Conservation (phyloP, 2,797 vertebrate species). For the Gymnoscopelus braueri region DNA sequence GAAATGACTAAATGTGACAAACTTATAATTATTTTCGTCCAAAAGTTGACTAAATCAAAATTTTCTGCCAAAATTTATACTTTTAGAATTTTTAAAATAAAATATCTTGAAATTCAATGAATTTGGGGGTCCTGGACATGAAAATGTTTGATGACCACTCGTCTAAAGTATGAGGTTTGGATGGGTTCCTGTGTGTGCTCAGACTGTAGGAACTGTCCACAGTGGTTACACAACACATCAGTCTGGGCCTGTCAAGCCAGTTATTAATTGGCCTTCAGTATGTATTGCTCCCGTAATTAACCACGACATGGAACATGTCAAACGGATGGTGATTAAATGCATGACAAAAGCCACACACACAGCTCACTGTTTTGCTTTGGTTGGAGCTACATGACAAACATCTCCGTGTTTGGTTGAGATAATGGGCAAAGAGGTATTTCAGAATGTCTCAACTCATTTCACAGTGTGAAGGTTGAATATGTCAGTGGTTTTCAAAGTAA, state of each 20-base stretch:
- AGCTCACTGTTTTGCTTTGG: conserved; percentile 43
- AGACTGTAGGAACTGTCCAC: conserved; percentile 82
- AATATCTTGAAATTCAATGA: background rate
- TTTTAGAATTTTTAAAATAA: too few species aligned
- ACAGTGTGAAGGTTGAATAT: background rate
- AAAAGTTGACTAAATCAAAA: too few species aligned
- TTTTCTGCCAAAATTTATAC: too few species aligned
- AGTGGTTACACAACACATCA: conserved; percentile 87
- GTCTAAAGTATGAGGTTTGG: conserved; percentile 1
- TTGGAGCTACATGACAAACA: conserved; percentile 17
- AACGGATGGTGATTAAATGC: conserved; percentile 87
- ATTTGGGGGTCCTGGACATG: too few species aligned
- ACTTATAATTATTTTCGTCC: too few species aligned
- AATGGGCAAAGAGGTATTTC: background rate
- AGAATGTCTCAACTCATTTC: background rate
- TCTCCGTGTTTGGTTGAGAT: conserved; percentile 5
- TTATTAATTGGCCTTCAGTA: conserved; percentile 84
- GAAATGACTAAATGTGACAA: too few species aligned
- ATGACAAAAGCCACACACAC: conserved; percentile 79
- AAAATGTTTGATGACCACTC: too few species aligned
- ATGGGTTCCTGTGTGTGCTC: conserved; percentile 64
- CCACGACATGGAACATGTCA: conserved; percentile 87
- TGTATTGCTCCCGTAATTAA: conserved; percentile 91
- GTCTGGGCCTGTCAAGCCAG: conserved; percentile 81
- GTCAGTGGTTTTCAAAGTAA: too few species aligned